Conservation (phyloP, 2,888 invertebrate species). For the Mimas tiliae region DNA sequence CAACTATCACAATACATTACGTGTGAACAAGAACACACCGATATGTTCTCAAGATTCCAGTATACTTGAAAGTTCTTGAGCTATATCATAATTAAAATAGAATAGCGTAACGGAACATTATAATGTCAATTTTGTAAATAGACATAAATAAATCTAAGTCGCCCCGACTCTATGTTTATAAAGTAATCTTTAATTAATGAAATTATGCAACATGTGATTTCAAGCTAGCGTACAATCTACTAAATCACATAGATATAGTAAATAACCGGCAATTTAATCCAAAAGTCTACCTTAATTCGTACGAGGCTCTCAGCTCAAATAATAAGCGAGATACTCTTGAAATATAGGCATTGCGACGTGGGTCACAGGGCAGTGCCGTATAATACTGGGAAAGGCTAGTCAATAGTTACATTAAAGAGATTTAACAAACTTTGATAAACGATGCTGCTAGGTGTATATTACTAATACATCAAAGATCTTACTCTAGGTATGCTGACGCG, state of each 20-base stretch:
- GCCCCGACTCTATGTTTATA: too few species aligned
- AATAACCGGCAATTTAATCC: slow-evolving; percentile 5
- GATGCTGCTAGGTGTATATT: not conserved
- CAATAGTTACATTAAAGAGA: slow-evolving; percentile 16
- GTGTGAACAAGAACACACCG: not conserved
- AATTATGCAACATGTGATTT: slow-evolving; percentile 1
- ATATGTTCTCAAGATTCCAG: not conserved
- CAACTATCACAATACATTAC: not conserved
- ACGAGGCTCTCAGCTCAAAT: slow-evolving; percentile 13
- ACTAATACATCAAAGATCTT: not conserved
- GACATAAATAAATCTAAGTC: not conserved
- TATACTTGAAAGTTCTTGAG: not conserved
- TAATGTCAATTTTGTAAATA: not conserved
- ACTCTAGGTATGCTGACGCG: not conserved
- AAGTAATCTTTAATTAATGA: not conserved
- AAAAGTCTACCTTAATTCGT: slow-evolving; percentile 10
- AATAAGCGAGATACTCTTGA: slow-evolving; percentile 22
- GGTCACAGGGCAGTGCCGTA: slow-evolving; percentile 6
- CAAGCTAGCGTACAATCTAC: not conserved
- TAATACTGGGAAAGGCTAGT: slow-evolving; percentile 22
- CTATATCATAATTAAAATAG: not conserved
- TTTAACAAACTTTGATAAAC: slow-evolving; percentile 16
- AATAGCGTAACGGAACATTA: too few species aligned
- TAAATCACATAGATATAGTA: slow-evolving; percentile 2
- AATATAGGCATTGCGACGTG: slow-evolving; percentile 16